Conservation (phyloP, 2,888 invertebrate species). For the Calameuta pallipes region DNA sequence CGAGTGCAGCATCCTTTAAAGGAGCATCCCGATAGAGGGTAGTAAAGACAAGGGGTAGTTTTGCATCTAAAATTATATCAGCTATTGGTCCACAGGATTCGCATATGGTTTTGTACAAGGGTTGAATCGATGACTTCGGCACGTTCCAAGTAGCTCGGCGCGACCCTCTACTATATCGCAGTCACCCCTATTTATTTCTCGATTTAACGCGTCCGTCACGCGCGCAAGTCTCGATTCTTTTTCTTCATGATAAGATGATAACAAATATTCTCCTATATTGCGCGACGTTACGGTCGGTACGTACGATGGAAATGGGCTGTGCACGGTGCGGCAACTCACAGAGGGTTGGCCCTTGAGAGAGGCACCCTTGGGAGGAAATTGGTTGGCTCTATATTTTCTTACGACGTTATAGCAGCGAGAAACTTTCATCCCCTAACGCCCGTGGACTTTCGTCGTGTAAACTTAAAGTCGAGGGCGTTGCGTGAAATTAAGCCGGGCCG, state of each 20-base stretch:
- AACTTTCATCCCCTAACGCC: neutral
- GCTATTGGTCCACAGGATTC: neutral
- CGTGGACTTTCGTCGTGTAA: neutral
- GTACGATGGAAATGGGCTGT: neutral
- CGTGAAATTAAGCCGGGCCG: constrained; percentile 34
- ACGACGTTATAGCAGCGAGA: neutral
- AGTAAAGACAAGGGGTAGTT: no score
- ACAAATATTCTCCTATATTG: neutral
- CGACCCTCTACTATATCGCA: constrained; percentile 25
- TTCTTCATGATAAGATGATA: neutral
- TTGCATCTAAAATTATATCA: neutral
- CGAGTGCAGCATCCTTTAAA: no score
- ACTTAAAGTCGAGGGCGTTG: constrained; percentile 25
- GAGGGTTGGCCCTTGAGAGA: neutral
- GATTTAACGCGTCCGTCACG: constrained; percentile 32
- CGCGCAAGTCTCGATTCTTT: constrained; percentile 9
- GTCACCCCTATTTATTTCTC: constrained; percentile 34
- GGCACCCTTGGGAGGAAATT: neutral
- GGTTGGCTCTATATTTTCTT: neutral
- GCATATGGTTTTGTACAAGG: neutral
- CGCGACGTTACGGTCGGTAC: neutral
- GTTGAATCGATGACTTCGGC: neutral
- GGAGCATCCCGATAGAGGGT: no score
- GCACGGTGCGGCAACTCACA: neutral
- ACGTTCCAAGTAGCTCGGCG: neutral